Base-by-base conservation (phyloP, 2,888 invertebrate species). In the Tinea trinotella region DNA sequence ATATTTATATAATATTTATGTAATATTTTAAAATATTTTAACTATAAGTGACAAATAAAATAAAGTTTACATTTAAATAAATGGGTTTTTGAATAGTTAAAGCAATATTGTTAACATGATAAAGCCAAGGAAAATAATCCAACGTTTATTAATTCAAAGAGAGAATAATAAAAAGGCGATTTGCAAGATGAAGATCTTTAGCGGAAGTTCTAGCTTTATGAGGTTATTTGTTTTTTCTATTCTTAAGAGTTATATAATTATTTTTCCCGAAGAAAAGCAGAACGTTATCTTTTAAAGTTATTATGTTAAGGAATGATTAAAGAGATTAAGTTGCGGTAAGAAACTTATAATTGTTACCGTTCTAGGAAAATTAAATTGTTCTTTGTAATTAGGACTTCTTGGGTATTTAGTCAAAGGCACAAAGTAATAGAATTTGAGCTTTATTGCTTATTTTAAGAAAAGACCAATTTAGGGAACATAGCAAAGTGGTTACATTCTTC, bases 221-320 rank as follows among this genome's bases (percentile, higher is more conserved):
- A 40, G 40, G 7, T 40, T 40, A 40, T 40, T 40, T 30, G 15
- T 40, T 15, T 15, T 35, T 40, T 40, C 15, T 40, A 40, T 15
- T 40, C 40, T 40, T 5, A 40, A 40, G 40, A 40, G 40, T 13
- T 40, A 40, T 15, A 40, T 6, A n/a, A 40, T 40, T 15, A 15
- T 40, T 15, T 40, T 40, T 40, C 40, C 13, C 40, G 12, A 30
- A 30, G 30, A 30, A 40, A 40, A 40, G 40, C 13, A 6, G 2
- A 40, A 15, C 13, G n/a, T 40, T 40, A 12, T 12, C 40, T 40
- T 40, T 22, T 22, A 2, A 30, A 30, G 30, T 30, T 30, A 30
- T 30, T 30, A 30, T 30, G 30, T 4, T 2, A 7, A 30, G 4
- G 30, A 30, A 30, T 30, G 30, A 30, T 30, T 30, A 30, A 30